phyloP scores from a whole-genome alignment of 2,113 vertebrate genomes.

The Pachyramphus minor region DNA sequence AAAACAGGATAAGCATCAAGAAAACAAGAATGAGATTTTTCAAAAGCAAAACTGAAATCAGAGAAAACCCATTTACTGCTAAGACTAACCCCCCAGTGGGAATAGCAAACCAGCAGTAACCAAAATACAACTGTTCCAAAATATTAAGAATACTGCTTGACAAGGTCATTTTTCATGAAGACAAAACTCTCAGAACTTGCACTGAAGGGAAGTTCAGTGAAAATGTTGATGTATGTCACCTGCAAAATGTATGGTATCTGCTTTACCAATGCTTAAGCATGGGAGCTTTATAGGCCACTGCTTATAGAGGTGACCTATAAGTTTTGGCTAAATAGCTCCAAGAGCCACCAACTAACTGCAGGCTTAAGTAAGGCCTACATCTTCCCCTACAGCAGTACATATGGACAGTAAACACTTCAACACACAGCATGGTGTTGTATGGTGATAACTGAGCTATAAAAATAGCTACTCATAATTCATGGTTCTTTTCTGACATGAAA shows the following conservation, averaged over 20 bases:
- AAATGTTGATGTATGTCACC: neutral
- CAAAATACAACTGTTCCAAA: neutral
- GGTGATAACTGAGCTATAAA: neutral
- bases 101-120: neutral
- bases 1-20: neutral
- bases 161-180: neutral
- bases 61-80: neutral
- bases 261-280: neutral
- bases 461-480: neutral
- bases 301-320: neutral
- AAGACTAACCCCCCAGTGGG: neutral
- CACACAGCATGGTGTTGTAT: rapidly evolving
- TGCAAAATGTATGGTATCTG: neutral
- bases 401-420: neutral
- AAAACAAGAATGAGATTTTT: neutral
- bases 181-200: neutral
- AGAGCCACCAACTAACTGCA: neutral
- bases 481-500: neutral
- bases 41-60: neutral
- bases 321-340: neutral
- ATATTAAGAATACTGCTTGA: neutral
- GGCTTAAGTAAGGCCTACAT: neutral
- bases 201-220: neutral
- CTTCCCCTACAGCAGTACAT: neutral
- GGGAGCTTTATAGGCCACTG: neutral